Percentiles rank a stretch among this genome's conserved stretches.
These are phyloP conservation scores for Zonitis immaculata DNA, from an alignment of 2,888 invertebrate genomes.

Conservation along the genomic window DNA sequence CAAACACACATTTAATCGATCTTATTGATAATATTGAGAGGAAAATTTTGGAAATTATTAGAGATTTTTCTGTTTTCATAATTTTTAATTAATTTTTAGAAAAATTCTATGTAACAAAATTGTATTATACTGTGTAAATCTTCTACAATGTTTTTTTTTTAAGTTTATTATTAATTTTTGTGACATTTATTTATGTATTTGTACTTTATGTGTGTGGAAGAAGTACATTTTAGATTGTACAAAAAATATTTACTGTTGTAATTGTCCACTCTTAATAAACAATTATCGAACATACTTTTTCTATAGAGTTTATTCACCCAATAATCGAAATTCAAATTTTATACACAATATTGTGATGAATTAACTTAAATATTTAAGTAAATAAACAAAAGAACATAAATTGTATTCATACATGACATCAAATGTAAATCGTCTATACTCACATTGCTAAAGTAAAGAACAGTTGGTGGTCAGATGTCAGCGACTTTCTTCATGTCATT, in stretches of 20 bases:
- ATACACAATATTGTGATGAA: too few relatives aligned
- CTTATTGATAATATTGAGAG: background rate
- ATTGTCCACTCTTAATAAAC: slow-evolving; percentile 50
- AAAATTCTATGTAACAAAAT: too few relatives aligned
- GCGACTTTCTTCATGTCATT: background rate
- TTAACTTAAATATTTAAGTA: background rate
- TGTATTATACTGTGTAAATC: slow-evolving; percentile 48
- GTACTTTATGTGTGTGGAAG: slow-evolving; percentile 46
- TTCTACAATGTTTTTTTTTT: slow-evolving; percentile 45
- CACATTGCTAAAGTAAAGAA: slow-evolving; percentile 20
- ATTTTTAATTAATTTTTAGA: too few relatives aligned
- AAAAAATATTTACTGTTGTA: slow-evolving; percentile 50
- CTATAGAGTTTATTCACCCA: too few relatives aligned
- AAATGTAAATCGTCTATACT: slow-evolving; percentile 24
- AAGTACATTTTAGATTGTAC: slow-evolving; percentile 44
- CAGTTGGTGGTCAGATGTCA: slow-evolving; percentile 33
- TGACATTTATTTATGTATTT: slow-evolving; percentile 47
- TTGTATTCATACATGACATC: slow-evolving; percentile 27
- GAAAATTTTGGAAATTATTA: background rate
- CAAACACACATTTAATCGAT: background rate
- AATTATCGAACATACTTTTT: slow-evolving; percentile 20
- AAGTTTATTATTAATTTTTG: slow-evolving; percentile 27
- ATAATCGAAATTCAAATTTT: too few relatives aligned
- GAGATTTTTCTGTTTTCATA: too few relatives aligned
- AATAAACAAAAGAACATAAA: slow-evolving; percentile 37